These are phyloP conservation scores for Leptobrachium leishanense DNA, from an alignment of 2,113 vertebrate genomes.

Conservation along the genomic window DNA sequence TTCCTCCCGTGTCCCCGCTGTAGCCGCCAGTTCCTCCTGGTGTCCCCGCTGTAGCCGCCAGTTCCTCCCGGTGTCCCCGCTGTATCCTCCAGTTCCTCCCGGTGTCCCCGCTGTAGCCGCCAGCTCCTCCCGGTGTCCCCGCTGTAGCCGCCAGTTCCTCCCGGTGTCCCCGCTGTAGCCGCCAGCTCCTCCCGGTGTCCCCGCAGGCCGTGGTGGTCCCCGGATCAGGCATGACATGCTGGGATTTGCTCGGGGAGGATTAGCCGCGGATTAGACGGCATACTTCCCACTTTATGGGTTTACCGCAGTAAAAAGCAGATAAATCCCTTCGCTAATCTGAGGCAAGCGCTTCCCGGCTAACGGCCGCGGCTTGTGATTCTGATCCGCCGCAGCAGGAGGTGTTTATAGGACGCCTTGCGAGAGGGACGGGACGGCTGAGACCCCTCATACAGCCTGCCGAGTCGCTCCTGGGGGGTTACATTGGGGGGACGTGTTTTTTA, in stretches of 20 bases:
- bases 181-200: not conserved
- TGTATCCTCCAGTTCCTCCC: not conserved
- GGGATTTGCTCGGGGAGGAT: constrained; percentile 13
- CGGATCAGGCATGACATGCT: not conserved
- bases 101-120: not conserved
- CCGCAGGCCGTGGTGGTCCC: not conserved
- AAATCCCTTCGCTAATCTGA: constrained; percentile 31
- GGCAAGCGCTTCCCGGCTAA: constrained; percentile 11
- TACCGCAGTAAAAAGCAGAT: constrained; percentile 38
- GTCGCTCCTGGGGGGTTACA: no score
- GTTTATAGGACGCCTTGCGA: no score
- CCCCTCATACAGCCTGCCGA: no score
- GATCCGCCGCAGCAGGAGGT: not conserved
- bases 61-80: not conserved
- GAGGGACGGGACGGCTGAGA: no score
- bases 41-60: not conserved
- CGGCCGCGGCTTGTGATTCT: constrained; percentile 22
- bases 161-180: not conserved
- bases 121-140: not conserved
- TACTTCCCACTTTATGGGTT: constrained; percentile 35
- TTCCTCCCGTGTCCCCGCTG: not conserved
- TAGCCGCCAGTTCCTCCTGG: not conserved
- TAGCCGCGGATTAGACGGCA: constrained; percentile 32
- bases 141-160: not conserved
- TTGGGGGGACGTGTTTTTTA: no score